phyloP scores from a whole-genome alignment of 2,888 invertebrate species.

The Xestobium rufovillosum region DNA sequence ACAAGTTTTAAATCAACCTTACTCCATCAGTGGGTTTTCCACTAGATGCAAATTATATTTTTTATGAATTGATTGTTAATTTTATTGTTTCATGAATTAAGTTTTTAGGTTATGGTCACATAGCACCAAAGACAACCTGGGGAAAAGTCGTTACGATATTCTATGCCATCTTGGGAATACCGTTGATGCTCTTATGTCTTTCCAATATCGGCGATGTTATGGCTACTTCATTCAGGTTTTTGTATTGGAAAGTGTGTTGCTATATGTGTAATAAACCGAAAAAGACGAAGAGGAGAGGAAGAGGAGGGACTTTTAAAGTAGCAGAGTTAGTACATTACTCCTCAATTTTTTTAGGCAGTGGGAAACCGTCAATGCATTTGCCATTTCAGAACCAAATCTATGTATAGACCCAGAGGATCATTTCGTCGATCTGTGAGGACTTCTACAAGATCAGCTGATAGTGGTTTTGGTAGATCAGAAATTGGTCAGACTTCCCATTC shows the following conservation, averaged over 20 bases:
- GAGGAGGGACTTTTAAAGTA: neutral
- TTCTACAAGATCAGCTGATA: constrained; percentile 57
- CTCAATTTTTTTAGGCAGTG: too few species aligned
- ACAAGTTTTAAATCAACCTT: too few species aligned
- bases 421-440: constrained; percentile 52
- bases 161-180: constrained; percentile 92
- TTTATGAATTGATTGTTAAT: too few species aligned
- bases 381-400: constrained; percentile 32
- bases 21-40: too few species aligned
- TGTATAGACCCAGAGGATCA: constrained; percentile 46
- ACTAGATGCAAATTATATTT: too few species aligned
- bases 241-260: constrained; percentile 91
- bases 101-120: constrained; percentile 90
- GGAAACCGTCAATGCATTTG: too few species aligned
- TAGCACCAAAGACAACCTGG: constrained; percentile 86
- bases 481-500: constrained; percentile 57
- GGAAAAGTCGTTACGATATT: constrained; percentile 94
- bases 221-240: constrained; percentile 86
- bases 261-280: constrained; percentile 79
- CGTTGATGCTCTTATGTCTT: constrained; percentile 88
- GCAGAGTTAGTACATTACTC: too few species aligned
- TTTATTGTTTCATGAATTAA: too few species aligned
- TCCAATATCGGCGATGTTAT: constrained; percentile 91
- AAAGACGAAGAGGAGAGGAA: constrained; percentile 45
- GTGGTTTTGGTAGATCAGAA: constrained; percentile 51